These are phyloP conservation scores for Platichthys flesus DNA, from an alignment of 2,113 vertebrate species.

Conservation along the genomic window DNA sequence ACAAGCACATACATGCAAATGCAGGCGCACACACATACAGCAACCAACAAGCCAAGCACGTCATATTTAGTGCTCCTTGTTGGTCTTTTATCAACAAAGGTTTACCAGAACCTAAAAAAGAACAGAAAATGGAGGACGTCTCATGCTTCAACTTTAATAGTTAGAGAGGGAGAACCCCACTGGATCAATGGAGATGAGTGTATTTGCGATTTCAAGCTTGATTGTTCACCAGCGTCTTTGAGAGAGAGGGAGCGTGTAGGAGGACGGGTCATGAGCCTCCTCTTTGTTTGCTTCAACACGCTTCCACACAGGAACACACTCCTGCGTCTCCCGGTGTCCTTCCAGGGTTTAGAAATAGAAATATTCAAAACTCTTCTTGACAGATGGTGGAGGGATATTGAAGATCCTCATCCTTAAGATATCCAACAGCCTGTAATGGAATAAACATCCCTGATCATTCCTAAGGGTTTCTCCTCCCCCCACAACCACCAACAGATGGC, in stretches of 20 bases:
- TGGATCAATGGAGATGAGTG: slow-evolving; percentile 7
- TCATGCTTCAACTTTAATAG: slow-evolving; percentile 12
- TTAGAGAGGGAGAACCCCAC: neutral
- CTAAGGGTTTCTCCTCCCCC: slow-evolving; percentile 4
- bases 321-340: slow-evolving; percentile 14
- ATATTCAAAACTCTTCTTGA: slow-evolving; percentile 21
- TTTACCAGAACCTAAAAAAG: slow-evolving; percentile 2
- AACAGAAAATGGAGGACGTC: neutral
- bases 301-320: slow-evolving; percentile 29
- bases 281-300: slow-evolving; percentile 63
- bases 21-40: slow-evolving; percentile 3
- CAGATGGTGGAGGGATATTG: slow-evolving; percentile 32
- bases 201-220: slow-evolving; percentile 42
- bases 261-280: slow-evolving; percentile 63
- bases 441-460: slow-evolving; percentile 8
- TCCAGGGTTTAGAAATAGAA: neutral
- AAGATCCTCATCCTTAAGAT: slow-evolving; percentile 28
- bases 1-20: slow-evolving; percentile 52
- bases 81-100: neutral
- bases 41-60: neutral
- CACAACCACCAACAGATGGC: slow-evolving; percentile 67
- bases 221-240: slow-evolving; percentile 45
- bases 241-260: slow-evolving; percentile 61
- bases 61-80: neutral
- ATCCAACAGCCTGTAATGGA: slow-evolving; percentile 5